Base-by-base conservation (phyloP, 2,113 vertebrate species). In the Anthoscopus minutus region DNA sequence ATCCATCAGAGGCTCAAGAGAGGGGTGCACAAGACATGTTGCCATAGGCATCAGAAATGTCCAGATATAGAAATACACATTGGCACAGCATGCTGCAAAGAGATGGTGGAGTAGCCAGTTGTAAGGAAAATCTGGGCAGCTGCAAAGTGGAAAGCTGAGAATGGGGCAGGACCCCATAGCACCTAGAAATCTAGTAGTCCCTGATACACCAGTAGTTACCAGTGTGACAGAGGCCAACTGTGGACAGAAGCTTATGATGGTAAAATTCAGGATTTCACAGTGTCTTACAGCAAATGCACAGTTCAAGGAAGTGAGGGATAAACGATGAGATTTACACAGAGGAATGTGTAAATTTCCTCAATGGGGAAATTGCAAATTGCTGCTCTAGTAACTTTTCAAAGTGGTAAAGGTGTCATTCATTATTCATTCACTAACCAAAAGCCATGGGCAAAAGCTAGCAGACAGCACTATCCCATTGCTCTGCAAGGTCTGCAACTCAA, bases 171-270 rank as follows among this genome's bases (percentile, higher is more conserved):
- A 16, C 12, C 17, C 15, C 24, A 33, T 2, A 60, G 37, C 27
- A 69, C 11, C 27, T 2, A 47, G 45, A 77, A 89, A 51, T 51
- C 35, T 58, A 77, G 5, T 4, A 72, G 53, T n/a, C 11, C 31
- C 50, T 25, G 30, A 70, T 25, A 48, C 3, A 66, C 3, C 45
- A 33, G 40, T 16, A 54, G 30, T 27, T 35, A 57, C 16, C 33
- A 31, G 4, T 13, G 38, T 50, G 78, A 70, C 40, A 40, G 37
- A 65, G 15, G 12, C 24, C 31, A 45, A 0, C 12, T 1, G 0
- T 22, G 42, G 15, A 40, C 31, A 74, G 30, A 20, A 74, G 33
- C 4, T 24, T 69, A 23, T 25, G 14, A 33, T 7, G 14, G 23
- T 13, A 62, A 82, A 88, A 77, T 21, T 82, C 35, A 73, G 10